phyloP scores from a whole-genome alignment of 2,888 invertebrate genomes.

The Trichogramma evanescens region DNA sequence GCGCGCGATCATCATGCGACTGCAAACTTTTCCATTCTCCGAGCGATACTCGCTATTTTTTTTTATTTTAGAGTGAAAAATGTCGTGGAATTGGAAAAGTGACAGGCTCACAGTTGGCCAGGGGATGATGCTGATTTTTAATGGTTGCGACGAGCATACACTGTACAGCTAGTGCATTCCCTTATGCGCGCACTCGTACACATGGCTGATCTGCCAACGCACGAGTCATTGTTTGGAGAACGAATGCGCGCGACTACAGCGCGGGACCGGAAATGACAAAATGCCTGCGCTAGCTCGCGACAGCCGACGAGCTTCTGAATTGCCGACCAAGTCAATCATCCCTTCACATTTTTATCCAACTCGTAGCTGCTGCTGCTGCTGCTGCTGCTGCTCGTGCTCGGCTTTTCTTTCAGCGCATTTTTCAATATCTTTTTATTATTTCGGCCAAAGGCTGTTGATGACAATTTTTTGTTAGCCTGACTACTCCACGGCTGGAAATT shows the following conservation, averaged over 20 bases:
- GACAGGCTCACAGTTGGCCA: not conserved
- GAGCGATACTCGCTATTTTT: not conserved
- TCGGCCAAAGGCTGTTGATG: no score
- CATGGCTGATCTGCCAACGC: not conserved
- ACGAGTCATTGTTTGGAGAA: constrained; percentile 18
- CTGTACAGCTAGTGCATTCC: not conserved
- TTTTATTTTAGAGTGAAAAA: constrained; percentile 3
- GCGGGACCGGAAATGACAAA: constrained; percentile 21
- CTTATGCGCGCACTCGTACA: constrained; percentile 7
- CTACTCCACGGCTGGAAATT: no score
- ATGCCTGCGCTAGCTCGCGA: not conserved
- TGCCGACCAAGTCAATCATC: no score
- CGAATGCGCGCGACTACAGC: not conserved
- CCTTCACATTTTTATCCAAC: no score
- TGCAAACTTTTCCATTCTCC: not conserved
- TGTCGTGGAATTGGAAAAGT: constrained; percentile 5
- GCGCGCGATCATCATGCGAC: constrained; percentile 13
- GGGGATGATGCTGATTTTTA: constrained; percentile 3
- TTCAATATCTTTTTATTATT: no score
- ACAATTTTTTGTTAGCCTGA: no score
- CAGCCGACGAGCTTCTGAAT: no score
- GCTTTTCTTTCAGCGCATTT: no score
- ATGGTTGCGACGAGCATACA: not conserved
- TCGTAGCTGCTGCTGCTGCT: no score
- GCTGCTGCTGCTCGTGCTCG: no score